phyloP scores from a whole-genome alignment of 2,113 vertebrate species.

The Cryptoleucopteryx plumbea region DNA sequence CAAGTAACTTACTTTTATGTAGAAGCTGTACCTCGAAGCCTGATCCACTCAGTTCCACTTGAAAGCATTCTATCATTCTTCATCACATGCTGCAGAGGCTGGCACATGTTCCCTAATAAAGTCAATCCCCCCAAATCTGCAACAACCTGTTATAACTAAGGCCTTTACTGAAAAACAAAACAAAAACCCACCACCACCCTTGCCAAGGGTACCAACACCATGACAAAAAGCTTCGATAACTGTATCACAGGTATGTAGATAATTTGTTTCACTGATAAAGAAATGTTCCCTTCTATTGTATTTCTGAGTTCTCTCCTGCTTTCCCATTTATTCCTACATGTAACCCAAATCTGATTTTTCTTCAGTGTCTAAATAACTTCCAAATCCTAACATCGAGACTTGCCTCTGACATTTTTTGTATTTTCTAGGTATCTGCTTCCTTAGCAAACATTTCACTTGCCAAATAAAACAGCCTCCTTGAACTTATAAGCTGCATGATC shows the following conservation, averaged over 20 bases:
- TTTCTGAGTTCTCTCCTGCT: neutral
- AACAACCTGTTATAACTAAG: neutral
- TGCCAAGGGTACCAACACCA: neutral
- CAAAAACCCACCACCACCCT: accelerated
- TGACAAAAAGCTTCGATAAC: neutral
- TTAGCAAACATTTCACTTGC: neutral
- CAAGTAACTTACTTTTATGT: neutral
- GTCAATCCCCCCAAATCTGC: neutral
- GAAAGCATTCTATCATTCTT: neutral
- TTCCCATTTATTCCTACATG: neutral
- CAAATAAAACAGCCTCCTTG: neutral
- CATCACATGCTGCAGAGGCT: neutral
- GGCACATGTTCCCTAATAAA: neutral
- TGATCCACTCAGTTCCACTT: neutral
- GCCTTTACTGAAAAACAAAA: neutral
- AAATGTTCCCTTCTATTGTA: neutral
- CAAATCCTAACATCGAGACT: neutral
- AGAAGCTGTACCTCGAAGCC: neutral
- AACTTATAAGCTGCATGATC: neutral
- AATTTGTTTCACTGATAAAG: neutral
- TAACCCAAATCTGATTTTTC: neutral
- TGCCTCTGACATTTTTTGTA: neutral
- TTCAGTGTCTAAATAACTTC: neutral
- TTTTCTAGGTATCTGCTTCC: neutral
- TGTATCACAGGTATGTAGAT: neutral